phyloP scores from a whole-genome alignment of 2,888 invertebrate genomes.

The Agrilus cyanescens region DNA sequence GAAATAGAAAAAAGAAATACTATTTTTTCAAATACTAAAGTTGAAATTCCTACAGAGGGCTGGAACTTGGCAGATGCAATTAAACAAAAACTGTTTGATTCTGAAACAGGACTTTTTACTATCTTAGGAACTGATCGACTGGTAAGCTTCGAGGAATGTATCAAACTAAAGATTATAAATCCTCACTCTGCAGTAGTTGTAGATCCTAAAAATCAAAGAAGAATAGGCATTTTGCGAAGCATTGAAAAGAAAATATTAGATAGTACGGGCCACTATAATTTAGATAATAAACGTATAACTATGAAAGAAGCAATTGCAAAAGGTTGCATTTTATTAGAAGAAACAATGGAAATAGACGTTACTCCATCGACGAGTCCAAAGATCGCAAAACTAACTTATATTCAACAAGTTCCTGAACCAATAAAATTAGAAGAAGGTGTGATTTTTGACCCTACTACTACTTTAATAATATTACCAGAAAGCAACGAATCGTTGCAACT shows the following conservation, averaged over 20 bases:
- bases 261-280: slow-evolving; percentile 61
- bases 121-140: slow-evolving; percentile 78
- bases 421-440: slow-evolving; percentile 60
- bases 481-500: slow-evolving; percentile 60
- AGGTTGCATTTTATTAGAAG: slow-evolving; percentile 50
- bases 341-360: slow-evolving; percentile 36
- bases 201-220: slow-evolving; percentile 61
- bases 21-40: too few relatives aligned
- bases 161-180: slow-evolving; percentile 76
- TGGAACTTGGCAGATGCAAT: slow-evolving; percentile 79
- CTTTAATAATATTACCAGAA: slow-evolving; percentile 60
- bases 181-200: slow-evolving; percentile 70
- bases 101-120: slow-evolving; percentile 69
- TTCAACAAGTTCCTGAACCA: slow-evolving; percentile 45
- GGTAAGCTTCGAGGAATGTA: slow-evolving; percentile 76
- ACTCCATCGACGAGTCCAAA: slow-evolving; percentile 53
- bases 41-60: slow-evolving; percentile 73
- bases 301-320: slow-evolving; percentile 65
- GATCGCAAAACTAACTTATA: slow-evolving; percentile 51
- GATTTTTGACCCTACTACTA: slow-evolving; percentile 68
- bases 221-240: slow-evolving; percentile 55
- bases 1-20: too few relatives aligned
- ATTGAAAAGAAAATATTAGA: slow-evolving; percentile 71
- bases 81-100: slow-evolving; percentile 68
- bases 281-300: slow-evolving; percentile 44